Evolutionary conservation across 2,113 vertebrate genomes (phyloP).

Genomic region (Callorhinus ursinus): DNA sequence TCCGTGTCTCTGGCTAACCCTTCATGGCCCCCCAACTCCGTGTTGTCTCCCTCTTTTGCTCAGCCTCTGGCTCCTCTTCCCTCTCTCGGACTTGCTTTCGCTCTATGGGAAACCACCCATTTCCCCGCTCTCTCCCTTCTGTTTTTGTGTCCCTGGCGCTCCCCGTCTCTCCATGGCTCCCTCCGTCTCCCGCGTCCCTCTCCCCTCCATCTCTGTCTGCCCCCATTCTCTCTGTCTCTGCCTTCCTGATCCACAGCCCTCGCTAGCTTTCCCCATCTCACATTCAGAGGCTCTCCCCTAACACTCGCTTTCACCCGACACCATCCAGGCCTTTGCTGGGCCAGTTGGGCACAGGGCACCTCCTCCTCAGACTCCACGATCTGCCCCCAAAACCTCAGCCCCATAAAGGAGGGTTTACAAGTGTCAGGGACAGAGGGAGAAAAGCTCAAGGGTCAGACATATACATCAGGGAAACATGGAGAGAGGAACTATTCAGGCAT

Average conservation of each 20-base stretch:
- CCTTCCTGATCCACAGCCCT: background rate
- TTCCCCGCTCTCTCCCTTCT: background rate
- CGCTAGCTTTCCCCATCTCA: background rate
- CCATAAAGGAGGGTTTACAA: constrained; percentile 16
- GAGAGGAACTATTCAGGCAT: background rate
- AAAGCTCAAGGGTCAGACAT: background rate
- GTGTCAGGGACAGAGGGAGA: constrained; percentile 15
- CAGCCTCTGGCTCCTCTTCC: background rate
- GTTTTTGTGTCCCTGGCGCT: background rate
- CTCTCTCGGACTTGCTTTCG: background rate
- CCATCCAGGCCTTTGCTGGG: background rate
- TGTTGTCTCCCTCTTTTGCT: background rate
- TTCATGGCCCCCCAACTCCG: background rate
- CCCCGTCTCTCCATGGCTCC: background rate
- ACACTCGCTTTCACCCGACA: background rate
- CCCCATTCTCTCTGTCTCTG: background rate
- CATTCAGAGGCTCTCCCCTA: background rate
- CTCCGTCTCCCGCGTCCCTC: background rate
- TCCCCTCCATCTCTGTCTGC: background rate
- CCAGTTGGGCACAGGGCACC: background rate
- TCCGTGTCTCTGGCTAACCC: background rate
- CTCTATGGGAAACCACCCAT: no score
- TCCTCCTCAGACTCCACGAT: background rate
- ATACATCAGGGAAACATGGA: background rate
- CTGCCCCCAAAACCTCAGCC: background rate